These are phyloP conservation scores for Dasyprocta punctata DNA, from an alignment of 2,113 vertebrate species.

Conservation along the genomic window DNA sequence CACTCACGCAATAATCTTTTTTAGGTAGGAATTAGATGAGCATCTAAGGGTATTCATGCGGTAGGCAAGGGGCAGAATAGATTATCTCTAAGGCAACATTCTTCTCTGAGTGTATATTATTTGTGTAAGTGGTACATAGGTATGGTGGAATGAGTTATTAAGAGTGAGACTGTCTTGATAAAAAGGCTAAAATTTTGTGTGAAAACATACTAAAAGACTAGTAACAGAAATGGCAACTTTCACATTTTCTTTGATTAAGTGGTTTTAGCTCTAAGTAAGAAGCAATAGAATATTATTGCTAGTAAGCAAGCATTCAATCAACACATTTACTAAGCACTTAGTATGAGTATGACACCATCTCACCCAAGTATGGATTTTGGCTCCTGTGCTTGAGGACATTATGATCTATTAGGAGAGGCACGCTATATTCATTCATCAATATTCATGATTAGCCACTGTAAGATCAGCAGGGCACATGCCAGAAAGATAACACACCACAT, in stretches of 20 bases:
- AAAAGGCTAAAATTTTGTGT: background rate
- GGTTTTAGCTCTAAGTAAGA: background rate
- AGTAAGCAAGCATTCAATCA: background rate
- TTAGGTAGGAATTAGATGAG: background rate
- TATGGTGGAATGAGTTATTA: background rate
- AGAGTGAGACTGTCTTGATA: background rate
- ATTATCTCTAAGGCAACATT: background rate
- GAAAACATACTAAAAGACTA: background rate
- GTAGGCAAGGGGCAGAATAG: background rate
- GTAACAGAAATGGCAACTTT: background rate
- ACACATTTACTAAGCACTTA: background rate
- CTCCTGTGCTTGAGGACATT: background rate
- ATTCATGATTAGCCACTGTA: background rate
- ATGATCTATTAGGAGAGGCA: background rate
- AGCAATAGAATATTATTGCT: background rate
- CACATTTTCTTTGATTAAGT: background rate
- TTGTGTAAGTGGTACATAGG: background rate
- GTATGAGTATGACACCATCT: background rate
- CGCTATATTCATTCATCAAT: background rate
- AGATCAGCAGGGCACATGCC: background rate
- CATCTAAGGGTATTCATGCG: background rate
- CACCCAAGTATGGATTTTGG: background rate
- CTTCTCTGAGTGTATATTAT: background rate
- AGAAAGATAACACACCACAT: background rate
- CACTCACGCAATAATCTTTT: background rate